A percentile compares a stretch with the other conserved stretches of the same genome.
phyloP scores from a whole-genome alignment of 2,888 invertebrate genomes.

The Tenthredo livida region DNA sequence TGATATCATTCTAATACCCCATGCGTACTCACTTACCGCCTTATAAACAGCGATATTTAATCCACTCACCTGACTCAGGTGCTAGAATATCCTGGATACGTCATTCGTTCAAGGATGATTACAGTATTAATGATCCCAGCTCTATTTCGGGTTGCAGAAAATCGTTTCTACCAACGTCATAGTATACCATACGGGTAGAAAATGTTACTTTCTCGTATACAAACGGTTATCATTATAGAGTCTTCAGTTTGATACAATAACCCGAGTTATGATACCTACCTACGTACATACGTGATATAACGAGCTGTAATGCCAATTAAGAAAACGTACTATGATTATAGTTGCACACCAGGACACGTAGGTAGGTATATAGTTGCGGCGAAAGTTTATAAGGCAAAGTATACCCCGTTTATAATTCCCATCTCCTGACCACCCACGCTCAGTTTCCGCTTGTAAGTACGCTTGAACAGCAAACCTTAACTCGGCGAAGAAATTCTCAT shows the following conservation, averaged over 20 bases:
- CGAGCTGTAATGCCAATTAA: neutral
- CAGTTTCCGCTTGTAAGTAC: neutral
- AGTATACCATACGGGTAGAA: neutral
- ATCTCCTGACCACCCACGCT: conserved; percentile 8
- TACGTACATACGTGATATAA: neutral
- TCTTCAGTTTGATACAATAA: neutral
- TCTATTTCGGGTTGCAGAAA: neutral
- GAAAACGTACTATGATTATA: neutral
- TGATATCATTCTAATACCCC: neutral
- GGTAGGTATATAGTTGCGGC: neutral
- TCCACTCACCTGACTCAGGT: conserved; percentile 20
- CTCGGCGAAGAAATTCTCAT: neutral
- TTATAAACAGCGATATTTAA: neutral
- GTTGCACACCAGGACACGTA: neutral
- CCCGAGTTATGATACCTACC: neutral
- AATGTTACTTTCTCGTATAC: neutral
- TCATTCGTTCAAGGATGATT: conserved; percentile 13
- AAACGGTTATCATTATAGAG: neutral
- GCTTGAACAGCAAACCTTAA: neutral
- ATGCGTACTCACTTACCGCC: neutral
- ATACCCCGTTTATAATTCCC: conserved; percentile 1
- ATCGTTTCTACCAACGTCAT: neutral
- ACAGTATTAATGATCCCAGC: conserved; percentile 5
- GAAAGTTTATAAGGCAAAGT: conserved; percentile 14
- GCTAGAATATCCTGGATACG: neutral